A percentile compares a stretch with the other conserved stretches of the same genome.
These are phyloP conservation scores for Stichodactyla mertensii DNA, from an alignment of 64 coral and sea anemone species.

Conservation along the genomic window DNA sequence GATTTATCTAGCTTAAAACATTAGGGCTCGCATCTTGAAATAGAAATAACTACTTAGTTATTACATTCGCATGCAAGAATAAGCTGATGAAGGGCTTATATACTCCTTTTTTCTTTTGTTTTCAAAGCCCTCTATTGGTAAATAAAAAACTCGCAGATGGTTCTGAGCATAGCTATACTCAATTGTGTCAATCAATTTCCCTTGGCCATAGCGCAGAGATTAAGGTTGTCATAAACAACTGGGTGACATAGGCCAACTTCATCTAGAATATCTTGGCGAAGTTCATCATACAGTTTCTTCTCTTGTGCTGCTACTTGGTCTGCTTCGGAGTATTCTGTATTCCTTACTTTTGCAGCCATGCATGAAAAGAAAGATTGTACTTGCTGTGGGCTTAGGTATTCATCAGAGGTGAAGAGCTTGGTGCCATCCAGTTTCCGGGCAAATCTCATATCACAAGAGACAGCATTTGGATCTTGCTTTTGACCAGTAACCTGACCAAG, in stretches of 20 bases:
- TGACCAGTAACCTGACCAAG: conserved; percentile 51
- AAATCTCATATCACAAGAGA: conserved; percentile 58
- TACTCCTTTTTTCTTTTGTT: conserved; percentile 17
- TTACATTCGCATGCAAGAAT: conserved; percentile 11
- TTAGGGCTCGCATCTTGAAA: neutral
- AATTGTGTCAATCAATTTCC: conserved; percentile 18
- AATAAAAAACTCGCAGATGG: conserved; percentile 12
- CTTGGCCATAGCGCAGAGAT: conserved; percentile 15
- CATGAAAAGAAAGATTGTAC: conserved; percentile 13
- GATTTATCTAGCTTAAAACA: neutral
- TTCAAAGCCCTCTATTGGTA: conserved; percentile 17
- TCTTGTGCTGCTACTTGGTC: conserved; percentile 11
- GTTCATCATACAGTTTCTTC: neutral
- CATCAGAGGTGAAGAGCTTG: neutral
- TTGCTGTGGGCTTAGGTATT: conserved; percentile 29
- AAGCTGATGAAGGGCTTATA: conserved; percentile 8
- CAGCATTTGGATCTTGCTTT: conserved; percentile 47
- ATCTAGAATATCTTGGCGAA: conserved; percentile 16
- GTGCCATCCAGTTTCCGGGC: neutral
- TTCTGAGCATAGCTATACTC: conserved; percentile 21
- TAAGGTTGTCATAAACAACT: conserved; percentile 27
- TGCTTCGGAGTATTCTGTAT: neutral
- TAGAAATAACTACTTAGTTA: neutral
- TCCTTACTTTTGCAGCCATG: conserved; percentile 3
- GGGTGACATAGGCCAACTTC: conserved; percentile 4